Conservation (phyloP, 2,888 invertebrate genomes). For the Pseudolycoriella hygida region DNA sequence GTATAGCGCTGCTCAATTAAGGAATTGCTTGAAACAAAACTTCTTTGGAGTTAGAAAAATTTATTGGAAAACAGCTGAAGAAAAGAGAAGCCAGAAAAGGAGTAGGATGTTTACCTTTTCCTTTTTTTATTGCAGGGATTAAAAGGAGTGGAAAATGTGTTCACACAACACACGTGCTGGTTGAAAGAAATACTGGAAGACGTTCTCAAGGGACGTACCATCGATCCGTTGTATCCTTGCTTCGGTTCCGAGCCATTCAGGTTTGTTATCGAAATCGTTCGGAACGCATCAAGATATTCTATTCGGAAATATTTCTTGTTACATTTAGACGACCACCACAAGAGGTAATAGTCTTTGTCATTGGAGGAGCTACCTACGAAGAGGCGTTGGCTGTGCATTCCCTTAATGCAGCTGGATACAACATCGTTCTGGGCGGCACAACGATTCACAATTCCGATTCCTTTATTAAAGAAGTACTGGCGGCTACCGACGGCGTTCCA, state of each 20-base stretch:
- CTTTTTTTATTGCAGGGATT: conserved; percentile 50
- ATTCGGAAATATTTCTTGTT: too few species aligned
- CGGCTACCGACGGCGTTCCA: conserved; percentile 45
- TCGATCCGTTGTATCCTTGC: conserved; percentile 70
- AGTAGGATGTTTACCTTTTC: too few species aligned
- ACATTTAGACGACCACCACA: conserved; percentile 54
- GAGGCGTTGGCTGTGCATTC: conserved; percentile 76
- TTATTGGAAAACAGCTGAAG: too few species aligned
- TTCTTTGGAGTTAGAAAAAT: too few species aligned
- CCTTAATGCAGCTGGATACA: conserved; percentile 53
- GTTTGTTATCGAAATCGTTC: too few species aligned
- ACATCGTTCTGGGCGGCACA: conserved; percentile 80
- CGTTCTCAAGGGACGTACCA: conserved; percentile 74
- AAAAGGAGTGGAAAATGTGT: conserved; percentile 96
- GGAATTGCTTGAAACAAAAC: too few species aligned
- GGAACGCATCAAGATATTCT: too few species aligned
- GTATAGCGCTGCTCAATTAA: too few species aligned
- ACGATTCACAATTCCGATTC: conserved; percentile 73
- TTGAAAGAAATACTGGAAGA: conserved; percentile 80
- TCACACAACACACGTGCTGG: conserved; percentile 94
- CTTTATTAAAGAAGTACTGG: conserved; percentile 57
- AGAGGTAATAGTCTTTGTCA: conserved; percentile 89
- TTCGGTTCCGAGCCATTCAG: conserved; percentile 42
- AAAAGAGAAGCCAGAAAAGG: too few species aligned
- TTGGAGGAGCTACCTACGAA: conserved; percentile 94